Conservation (phyloP, 2,797 vertebrate genomes). For the Lutjanus campechanus region DNA sequence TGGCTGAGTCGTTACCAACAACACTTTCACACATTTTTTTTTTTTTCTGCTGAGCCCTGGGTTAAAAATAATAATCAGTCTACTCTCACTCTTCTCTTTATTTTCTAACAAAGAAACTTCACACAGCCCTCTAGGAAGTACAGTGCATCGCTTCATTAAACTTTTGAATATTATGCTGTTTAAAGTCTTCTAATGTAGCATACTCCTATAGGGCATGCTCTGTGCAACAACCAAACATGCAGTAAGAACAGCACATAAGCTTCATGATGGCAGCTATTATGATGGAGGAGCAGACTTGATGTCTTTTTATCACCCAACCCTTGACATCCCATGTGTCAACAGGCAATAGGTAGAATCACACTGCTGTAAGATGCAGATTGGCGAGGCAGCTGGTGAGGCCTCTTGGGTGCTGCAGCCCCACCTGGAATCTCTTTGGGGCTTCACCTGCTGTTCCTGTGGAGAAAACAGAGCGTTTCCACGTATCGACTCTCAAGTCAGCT, state of each 20-base stretch:
- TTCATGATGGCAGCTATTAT: slow-evolving; percentile 28
- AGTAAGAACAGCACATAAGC: slow-evolving; percentile 17
- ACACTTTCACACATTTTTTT: slow-evolving; percentile 38
- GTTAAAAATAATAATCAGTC: slow-evolving; percentile 62
- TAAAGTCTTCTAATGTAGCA: slow-evolving; percentile 49
- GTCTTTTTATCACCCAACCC: slow-evolving; percentile 28
- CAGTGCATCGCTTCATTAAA: slow-evolving; percentile 67
- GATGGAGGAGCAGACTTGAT: slow-evolving; percentile 8
- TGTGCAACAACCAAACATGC: not conserved
- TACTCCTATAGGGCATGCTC: slow-evolving; percentile 9
- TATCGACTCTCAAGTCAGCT: slow-evolving; percentile 32
- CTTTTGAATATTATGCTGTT: slow-evolving; percentile 65
- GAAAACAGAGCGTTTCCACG: slow-evolving; percentile 34
- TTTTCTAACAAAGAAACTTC: slow-evolving; percentile 50
- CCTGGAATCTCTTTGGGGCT: slow-evolving; percentile 55
- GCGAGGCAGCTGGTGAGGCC: slow-evolving; percentile 57
- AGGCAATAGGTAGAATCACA: slow-evolving; percentile 30
- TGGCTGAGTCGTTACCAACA: slow-evolving; percentile 17
- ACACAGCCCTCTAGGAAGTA: slow-evolving; percentile 43
- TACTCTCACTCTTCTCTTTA: slow-evolving; percentile 37
- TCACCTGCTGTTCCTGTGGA: slow-evolving; percentile 54
- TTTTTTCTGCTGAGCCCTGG: slow-evolving; percentile 25
- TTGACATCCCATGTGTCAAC: slow-evolving; percentile 32
- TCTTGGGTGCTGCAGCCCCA: slow-evolving; percentile 45
- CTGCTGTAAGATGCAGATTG: slow-evolving; percentile 41